Evolutionary conservation across 2,797 vertebrate species (phyloP).

Genomic region (Rousettus madagascariensis): DNA sequence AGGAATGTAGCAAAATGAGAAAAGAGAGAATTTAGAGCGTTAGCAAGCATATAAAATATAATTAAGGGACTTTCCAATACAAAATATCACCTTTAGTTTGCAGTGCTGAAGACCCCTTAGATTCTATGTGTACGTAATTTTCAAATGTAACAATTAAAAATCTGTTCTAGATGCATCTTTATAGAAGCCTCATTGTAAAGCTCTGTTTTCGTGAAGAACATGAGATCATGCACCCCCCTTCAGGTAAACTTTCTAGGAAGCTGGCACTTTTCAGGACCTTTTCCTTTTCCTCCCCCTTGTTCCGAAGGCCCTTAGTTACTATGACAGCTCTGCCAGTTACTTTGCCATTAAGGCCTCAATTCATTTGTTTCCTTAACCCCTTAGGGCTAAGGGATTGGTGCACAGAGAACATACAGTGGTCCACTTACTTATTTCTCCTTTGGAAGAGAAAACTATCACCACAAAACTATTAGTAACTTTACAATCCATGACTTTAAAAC

Average conservation of each 20-base stretch:
- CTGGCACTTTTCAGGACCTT: neutral
- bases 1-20: constrained; percentile 61
- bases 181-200: neutral
- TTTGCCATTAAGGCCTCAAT: neutral
- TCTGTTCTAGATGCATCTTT: neutral
- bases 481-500: neutral
- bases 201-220: neutral
- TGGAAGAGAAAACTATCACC: neutral
- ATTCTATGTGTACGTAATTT: neutral
- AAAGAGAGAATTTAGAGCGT: constrained; percentile 49
- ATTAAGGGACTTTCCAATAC: neutral
- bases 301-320: neutral
- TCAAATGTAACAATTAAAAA: neutral
- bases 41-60: neutral
- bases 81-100: neutral
- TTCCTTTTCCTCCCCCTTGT: neutral
- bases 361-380: neutral
- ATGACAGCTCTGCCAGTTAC: neutral
- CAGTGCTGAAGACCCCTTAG: neutral
- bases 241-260: neutral
- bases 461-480: neutral
- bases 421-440: neutral
- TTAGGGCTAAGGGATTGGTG: neutral
- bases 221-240: rapidly evolving
- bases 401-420: neutral